These are phyloP conservation scores for Lethrus apterus DNA, from an alignment of 1,140 invertebrate species.

Conservation along the genomic window DNA sequence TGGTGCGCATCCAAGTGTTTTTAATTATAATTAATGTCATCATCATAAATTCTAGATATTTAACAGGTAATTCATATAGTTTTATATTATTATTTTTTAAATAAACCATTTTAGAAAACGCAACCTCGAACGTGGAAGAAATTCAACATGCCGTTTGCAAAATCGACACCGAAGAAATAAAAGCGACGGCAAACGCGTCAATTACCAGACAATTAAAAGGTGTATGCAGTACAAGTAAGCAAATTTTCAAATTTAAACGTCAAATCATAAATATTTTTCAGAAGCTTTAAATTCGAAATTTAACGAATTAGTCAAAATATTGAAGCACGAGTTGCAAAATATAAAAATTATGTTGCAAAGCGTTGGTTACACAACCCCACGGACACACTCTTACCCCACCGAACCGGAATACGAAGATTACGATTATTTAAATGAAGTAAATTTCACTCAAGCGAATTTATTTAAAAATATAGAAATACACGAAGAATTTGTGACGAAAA, in stretches of 20 bases:
- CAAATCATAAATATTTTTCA: slow-evolving; percentile 5
- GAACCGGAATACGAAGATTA: slow-evolving; percentile 6
- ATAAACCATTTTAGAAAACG: no score
- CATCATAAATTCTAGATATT: no score
- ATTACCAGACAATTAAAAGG: slow-evolving; percentile 47
- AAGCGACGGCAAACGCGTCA: slow-evolving; percentile 49
- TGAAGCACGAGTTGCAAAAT: background rate
- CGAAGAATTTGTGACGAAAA: background rate
- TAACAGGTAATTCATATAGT: no score
- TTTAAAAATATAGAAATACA: background rate
- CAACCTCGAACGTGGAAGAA: slow-evolving; percentile 25
- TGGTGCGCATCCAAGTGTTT: no score
- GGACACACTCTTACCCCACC: background rate
- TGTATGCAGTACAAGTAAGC: slow-evolving; percentile 47
- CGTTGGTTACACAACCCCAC: slow-evolving; percentile 6
- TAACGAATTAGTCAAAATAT: background rate
- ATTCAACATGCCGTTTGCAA: slow-evolving; percentile 46
- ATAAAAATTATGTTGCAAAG: slow-evolving; percentile 7
- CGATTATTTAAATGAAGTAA: background rate
- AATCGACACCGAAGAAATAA: slow-evolving; percentile 45
- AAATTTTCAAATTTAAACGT: no score
- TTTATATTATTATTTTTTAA: no score
- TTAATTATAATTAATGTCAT: no score
- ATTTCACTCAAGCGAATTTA: background rate
- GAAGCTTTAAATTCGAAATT: slow-evolving; percentile 1